These are phyloP conservation scores for Orchesella flavescens DNA, from an alignment of 2,888 invertebrate species.

Conservation along the genomic window DNA sequence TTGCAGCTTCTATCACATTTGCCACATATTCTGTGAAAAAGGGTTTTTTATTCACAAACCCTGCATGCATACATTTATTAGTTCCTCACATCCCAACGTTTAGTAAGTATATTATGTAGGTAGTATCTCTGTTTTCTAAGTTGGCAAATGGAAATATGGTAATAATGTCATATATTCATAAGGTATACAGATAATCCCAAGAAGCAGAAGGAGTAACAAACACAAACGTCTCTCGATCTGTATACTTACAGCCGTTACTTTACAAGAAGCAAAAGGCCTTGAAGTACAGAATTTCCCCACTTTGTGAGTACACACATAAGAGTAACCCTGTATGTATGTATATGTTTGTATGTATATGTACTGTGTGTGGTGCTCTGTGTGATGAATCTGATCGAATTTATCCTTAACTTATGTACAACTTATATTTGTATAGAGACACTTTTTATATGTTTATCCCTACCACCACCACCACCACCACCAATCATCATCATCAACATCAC, in stretches of 20 bases:
- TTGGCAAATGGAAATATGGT: too few relatives aligned
- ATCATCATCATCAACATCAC: too few relatives aligned
- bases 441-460: too few relatives aligned
- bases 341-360: not conserved
- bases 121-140: too few relatives aligned
- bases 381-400: not conserved
- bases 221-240: too few relatives aligned
- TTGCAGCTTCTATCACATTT: not conserved
- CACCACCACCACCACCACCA: too few relatives aligned
- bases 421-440: too few relatives aligned
- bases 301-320: not conserved
- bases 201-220: too few relatives aligned
- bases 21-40: not conserved
- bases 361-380: not conserved
- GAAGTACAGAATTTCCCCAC: constrained; percentile 7
- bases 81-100: not conserved
- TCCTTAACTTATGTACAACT: not conserved
- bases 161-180: too few relatives aligned
- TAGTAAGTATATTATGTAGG: too few relatives aligned
- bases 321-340: not conserved
- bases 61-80: constrained; percentile 2
- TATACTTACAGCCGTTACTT: not conserved
- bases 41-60: constrained; percentile 12
- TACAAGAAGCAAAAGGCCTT: constrained; percentile 27
- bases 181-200: too few relatives aligned